Base-by-base conservation (phyloP, 2,113 vertebrate species). In the Odontophorus gujanensis region DNA sequence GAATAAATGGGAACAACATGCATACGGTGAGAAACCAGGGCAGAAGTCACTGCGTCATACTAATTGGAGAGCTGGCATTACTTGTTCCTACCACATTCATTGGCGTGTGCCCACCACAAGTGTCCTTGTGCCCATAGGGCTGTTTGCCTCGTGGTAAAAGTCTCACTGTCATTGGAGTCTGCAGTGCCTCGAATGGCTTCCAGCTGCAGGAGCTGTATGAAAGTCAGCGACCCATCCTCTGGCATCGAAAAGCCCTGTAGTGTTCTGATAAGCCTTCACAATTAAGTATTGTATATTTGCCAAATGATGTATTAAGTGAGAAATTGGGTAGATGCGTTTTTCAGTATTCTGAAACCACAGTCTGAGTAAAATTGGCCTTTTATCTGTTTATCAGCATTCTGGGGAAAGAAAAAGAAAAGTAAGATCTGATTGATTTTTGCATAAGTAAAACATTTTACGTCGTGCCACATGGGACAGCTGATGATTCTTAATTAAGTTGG, bases 401-500 rank as follows among this genome's bases (percentile, higher is more conserved):
- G 7, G 30, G 13, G 5, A 1, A 2, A 9, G 2, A 17, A 47
- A 47, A 21, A 32, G 20, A 47, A 18, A 34, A 6, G 7, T 59
- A 68, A 82, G 30, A 51, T 62, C 9, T 0, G 0, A 7, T 69
- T 0, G 1, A 11, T 88, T 45, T 92, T 88, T 90, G 58, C 1
- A 0, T 66, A 28, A 45, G 9, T 83, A 21, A 11, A 51, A 38
- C 34, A 38, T 30, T 30, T 51, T 71, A 38, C 6, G 18, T 38
- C 45, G 58, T 84, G 55, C 32, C 20, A 4, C 13, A 8, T 80
- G 45, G 32, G 36, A 77, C 24, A 68, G 59, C 2, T 78, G 50
- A 18, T 81, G 34, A 62, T 83, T 93, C 30, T 68, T 87, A 65
- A 51, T 94, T n/a, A 62, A 77, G 20, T 28, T 87, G 50, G 55